Evolutionary conservation across 1,140 invertebrate genomes (phyloP), one percentile per base, ranked within the genome.

Genomic region (Magallana angulata): DNA sequence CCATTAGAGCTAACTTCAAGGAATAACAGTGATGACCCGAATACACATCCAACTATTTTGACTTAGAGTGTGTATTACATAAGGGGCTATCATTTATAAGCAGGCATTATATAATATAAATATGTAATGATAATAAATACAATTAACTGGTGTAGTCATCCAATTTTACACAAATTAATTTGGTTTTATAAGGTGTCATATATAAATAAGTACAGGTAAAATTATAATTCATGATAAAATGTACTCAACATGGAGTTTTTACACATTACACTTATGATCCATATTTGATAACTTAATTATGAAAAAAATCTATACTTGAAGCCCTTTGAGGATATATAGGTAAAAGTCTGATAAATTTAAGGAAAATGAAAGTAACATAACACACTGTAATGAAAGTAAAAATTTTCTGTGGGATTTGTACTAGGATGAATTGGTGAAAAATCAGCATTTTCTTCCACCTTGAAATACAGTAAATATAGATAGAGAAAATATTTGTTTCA

Each of bases 71-170:
- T 30, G 68, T 76, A 76, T 76, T 11, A 76, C 68, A 9, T 24
- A 30, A 76, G 24, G 24, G 68, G 68, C 36, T 30, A 30, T 8
- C 68, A 76, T 24, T 30, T 30, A 76, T 12, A 76, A n/a, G 18
- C 18, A 64, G 16, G 60, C 36, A 48, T 48, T 48, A 48, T 48
- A 48, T 48, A 48, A 48, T 76, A 76, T 76, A 76, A 76, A 76
- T 76, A 76, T 48, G 36, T 48, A 48, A 48, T 48, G 24, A 76
- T 76, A 76, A 76, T 76, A 76, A 76, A 76, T 76, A 76, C 24
- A 30, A 76, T 30, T 76, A 24, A 76, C 68, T 76, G 60, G 24
- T 76, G 68, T 30, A 76, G 12, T 76, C 36, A 30, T 24, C 36
- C 36, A 48, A 48, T 76, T 30, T 11, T 76, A 76, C 24, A 76